Base-by-base conservation (phyloP, 2,797 vertebrate genomes). In the Amniataba percoides region DNA sequence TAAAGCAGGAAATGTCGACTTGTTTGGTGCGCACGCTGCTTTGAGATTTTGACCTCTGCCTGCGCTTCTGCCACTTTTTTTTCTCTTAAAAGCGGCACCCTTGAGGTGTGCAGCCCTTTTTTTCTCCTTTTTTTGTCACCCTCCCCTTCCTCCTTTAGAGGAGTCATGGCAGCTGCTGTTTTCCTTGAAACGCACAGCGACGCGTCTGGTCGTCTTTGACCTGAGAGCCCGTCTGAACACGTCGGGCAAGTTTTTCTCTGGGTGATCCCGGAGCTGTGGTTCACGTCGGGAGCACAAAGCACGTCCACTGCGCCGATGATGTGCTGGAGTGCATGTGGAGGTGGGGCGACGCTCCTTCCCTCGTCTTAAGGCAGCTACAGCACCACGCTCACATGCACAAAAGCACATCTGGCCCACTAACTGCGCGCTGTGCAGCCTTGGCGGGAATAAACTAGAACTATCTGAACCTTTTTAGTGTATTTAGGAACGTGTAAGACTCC, bases 161-260 rank as follows among this genome's bases (percentile, higher is more conserved):
- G 87, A 84, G 84, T 84, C 88, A 91, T 88, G 90, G 89, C 92
- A 83, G 89, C 87, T 42, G 68, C 60, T 66, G 7, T 14, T 52
- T 2, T 71, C 52, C 25, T 66, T 39, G 43, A 67, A 34, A 64
- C 27, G 61, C 55, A 78, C 77, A 80, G 71, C 79, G 80, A 83
- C 87, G 79, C 78, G 36, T 53, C 76, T 80, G 79, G 68, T 40
- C 13, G 65, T 34, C 36, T 34, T 40, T 49, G n/a, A 18, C 23
- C 21, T 7, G 4, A 27, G 16, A n/a, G 19, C 40, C 14, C 7
- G 45, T 40, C 0, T 19, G 3, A 11, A 9, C 16, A 19, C 14
- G 39, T 49, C 45, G 45, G 23, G 1, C 1, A 25, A 1, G 25
- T 55, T 70, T 71, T 23, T 1, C 4, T 0, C 4, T 1, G 21